phyloP scores from a whole-genome alignment of 1,140 invertebrate species.

The Rhagoletis zephyria region DNA sequence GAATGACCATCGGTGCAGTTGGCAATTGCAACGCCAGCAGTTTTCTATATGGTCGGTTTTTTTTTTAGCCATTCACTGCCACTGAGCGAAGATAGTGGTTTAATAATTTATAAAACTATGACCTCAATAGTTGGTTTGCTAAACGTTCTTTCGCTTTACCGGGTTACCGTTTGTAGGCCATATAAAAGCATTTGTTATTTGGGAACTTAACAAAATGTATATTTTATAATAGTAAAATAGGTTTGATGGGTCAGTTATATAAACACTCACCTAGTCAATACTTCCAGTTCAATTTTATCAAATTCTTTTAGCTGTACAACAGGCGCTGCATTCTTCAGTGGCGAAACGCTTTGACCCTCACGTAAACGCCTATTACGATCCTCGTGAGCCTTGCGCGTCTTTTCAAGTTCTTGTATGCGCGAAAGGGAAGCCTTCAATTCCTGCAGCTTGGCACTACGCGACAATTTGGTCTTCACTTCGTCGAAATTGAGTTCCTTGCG shows the following conservation, averaged over 20 bases:
- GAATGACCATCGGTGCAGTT: constrained; percentile 25
- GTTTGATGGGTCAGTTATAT: background rate
- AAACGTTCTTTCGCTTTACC: constrained; percentile 64
- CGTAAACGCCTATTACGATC: constrained; percentile 66
- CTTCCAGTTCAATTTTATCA: constrained; percentile 81
- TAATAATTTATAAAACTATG: constrained; percentile 52
- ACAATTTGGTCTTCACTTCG: constrained; percentile 80
- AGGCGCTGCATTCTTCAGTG: constrained; percentile 70
- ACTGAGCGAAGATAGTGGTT: background rate
- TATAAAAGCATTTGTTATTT: background rate
- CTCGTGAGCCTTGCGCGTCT: constrained; percentile 69
- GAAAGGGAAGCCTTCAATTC: constrained; percentile 79
- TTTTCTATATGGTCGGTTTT: background rate
- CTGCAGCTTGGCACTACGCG: constrained; percentile 78
- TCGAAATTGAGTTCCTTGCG: constrained; percentile 78
- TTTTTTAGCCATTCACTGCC: background rate
- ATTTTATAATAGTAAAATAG: constrained; percentile 30
- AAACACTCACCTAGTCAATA: constrained; percentile 78
- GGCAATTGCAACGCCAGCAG: constrained; percentile 57
- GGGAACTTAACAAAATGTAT: background rate
- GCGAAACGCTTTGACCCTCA: constrained; percentile 73
- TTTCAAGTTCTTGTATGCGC: constrained; percentile 74
- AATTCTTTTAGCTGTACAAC: constrained; percentile 79
- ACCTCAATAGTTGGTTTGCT: constrained; percentile 64
- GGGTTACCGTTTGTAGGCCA: constrained; percentile 61